Evolutionary conservation across 2,797 vertebrate genomes (phyloP).

Genomic region (Scyliorhinus canicula): DNA sequence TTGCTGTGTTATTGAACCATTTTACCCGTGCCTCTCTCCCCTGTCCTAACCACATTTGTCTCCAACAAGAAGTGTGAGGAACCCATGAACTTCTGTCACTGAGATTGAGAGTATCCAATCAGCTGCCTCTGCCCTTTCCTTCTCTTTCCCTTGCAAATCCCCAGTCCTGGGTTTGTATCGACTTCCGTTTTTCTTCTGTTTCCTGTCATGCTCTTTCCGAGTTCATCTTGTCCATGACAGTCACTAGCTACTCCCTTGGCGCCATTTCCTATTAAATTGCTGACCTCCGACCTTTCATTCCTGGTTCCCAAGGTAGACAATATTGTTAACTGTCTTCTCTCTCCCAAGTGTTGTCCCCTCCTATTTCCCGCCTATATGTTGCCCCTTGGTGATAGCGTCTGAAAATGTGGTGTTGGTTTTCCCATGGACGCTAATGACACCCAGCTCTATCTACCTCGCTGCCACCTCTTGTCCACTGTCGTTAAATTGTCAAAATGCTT

Average conservation of each 20-base stretch:
- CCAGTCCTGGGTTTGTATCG: not conserved
- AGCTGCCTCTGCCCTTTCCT: not conserved
- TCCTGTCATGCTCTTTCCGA: not conserved
- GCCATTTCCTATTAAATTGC: not conserved
- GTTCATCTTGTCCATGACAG: too few species aligned
- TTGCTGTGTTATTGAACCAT: not conserved
- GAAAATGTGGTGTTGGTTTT: not conserved
- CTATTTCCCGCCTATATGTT: not conserved
- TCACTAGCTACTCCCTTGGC: too few species aligned
- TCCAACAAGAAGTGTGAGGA: not conserved
- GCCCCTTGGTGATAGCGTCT: not conserved
- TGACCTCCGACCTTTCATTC: not conserved
- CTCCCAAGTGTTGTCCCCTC: not conserved
- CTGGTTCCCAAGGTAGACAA: too few species aligned
- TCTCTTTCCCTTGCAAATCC: not conserved
- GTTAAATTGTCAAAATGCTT: not conserved
- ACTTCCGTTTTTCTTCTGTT: not conserved
- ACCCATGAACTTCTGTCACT: not conserved
- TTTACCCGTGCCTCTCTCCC: not conserved
- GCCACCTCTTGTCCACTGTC: not conserved
- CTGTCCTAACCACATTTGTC: not conserved
- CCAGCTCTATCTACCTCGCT: not conserved
- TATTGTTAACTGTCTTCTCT: not conserved
- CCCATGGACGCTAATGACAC: not conserved
- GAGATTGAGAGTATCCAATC: not conserved